A percentile compares a stretch with the other conserved stretches of the same genome.
Evolutionary conservation across 2,888 invertebrate species (phyloP).

Genomic region (Chaetoderma sp.): DNA sequence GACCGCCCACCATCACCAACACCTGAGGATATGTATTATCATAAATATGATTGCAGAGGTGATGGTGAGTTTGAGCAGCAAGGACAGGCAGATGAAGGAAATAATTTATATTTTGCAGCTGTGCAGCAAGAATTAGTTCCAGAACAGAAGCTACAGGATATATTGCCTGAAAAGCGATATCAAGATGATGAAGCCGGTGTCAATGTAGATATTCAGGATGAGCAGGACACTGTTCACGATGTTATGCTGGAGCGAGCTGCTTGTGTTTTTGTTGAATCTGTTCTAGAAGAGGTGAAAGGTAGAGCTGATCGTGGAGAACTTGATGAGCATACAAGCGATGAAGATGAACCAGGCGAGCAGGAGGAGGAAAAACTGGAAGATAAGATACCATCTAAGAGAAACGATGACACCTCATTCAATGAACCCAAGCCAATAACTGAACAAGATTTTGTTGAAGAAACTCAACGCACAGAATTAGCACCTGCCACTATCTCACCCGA

Average conservation of each 20-base stretch:
- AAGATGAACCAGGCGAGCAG: constrained; percentile 64
- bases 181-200: not conserved
- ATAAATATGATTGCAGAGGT: constrained; percentile 47
- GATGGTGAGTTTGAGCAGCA: constrained; percentile 68
- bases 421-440: not conserved
- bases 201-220: not conserved
- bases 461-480: not conserved
- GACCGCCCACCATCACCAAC: constrained; percentile 73
- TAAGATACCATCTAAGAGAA: constrained; percentile 16
- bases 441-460: not conserved
- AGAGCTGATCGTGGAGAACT: not conserved
- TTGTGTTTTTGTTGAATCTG: constrained; percentile 58
- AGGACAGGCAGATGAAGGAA: not conserved
- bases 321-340: constrained; percentile 46
- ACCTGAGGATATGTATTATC: constrained; percentile 48
- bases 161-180: not conserved
- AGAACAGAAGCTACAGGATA: not conserved
- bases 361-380: constrained; percentile 61
- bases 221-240: constrained; percentile 26
- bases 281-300: constrained; percentile 58
- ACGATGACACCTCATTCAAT: constrained; percentile 6
- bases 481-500: not conserved
- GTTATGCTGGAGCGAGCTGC: constrained; percentile 54
- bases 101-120: not conserved
- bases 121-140: not conserved